These are phyloP conservation scores for Auanema freiburgensis DNA, from an alignment of 2,888 invertebrate species.

Conservation along the genomic window DNA sequence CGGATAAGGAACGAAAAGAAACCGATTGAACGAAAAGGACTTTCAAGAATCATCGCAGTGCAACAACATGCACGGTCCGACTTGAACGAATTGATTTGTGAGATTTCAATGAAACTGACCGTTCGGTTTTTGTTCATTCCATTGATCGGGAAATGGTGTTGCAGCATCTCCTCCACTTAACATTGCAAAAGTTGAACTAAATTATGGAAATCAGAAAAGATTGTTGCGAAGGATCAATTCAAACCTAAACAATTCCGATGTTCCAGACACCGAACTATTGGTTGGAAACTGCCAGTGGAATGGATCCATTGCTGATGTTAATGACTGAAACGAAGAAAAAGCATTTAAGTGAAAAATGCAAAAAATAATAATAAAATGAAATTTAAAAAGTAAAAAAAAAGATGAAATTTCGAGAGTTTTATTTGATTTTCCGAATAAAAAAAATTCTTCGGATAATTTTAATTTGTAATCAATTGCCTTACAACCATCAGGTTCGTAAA, in stretches of 20 bases:
- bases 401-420: background rate
- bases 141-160: slow-evolving; percentile 17
- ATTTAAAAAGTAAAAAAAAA: background rate
- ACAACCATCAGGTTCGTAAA: too few species aligned
- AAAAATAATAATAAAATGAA: background rate
- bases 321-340: background rate
- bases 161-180: slow-evolving; percentile 29
- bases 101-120: background rate
- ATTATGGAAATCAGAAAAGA: slow-evolving; percentile 7
- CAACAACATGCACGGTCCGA: too few species aligned
- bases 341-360: background rate
- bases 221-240: background rate
- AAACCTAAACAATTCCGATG: slow-evolving; percentile 39
- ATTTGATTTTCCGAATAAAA: background rate
- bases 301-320: slow-evolving; percentile 15
- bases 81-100: background rate
- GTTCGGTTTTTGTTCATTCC: slow-evolving; percentile 6
- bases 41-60: too few species aligned
- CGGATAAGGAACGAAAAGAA: too few species aligned
- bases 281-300: slow-evolving; percentile 19
- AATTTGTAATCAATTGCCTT: too few species aligned
- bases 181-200: slow-evolving; percentile 49
- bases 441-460: too few species aligned
- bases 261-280: slow-evolving; percentile 30
- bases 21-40: too few species aligned